These are phyloP conservation scores for Zaprionus camerounensis DNA, from an alignment of 1,140 invertebrate genomes.

Conservation along the genomic window DNA sequence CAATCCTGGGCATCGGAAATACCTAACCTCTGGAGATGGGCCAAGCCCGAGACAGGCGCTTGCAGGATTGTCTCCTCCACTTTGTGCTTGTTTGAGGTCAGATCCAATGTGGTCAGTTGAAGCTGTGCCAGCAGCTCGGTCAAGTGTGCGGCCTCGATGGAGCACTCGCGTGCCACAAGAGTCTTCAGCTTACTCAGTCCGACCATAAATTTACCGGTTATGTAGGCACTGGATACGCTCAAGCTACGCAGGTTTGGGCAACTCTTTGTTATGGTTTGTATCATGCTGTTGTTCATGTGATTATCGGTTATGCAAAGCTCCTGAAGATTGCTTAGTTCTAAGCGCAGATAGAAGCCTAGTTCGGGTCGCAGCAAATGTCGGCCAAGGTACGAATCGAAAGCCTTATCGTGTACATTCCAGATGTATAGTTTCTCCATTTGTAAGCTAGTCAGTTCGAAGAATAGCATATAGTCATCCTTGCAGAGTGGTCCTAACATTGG, in stretches of 20 bases:
- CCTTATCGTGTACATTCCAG: slow-evolving; percentile 61
- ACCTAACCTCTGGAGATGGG: slow-evolving; percentile 50
- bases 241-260: slow-evolving; percentile 53
- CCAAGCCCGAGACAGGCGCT: slow-evolving; percentile 32
- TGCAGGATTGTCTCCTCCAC: slow-evolving; percentile 57
- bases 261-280: slow-evolving; percentile 56
- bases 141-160: slow-evolving; percentile 52
- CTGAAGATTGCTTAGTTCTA: slow-evolving; percentile 54
- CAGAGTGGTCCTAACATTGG: slow-evolving; percentile 52
- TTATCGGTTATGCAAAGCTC: slow-evolving; percentile 61
- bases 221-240: slow-evolving; percentile 65
- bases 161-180: slow-evolving; percentile 59
- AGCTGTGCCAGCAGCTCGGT: slow-evolving; percentile 50
- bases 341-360: slow-evolving; percentile 63
- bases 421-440: slow-evolving; percentile 68
- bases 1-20: slow-evolving; percentile 64
- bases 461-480: slow-evolving; percentile 69
- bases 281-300: slow-evolving; percentile 72
- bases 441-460: slow-evolving; percentile 62
- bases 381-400: slow-evolving; percentile 68
- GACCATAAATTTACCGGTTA: slow-evolving; percentile 60
- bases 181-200: slow-evolving; percentile 45
- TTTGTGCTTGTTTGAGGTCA: slow-evolving; percentile 55
- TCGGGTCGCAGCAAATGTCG: slow-evolving; percentile 67
- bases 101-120: slow-evolving; percentile 54